These are phyloP conservation scores for Phlogophora meticulosa DNA, from an alignment of 2,888 invertebrate species.

Conservation along the genomic window DNA sequence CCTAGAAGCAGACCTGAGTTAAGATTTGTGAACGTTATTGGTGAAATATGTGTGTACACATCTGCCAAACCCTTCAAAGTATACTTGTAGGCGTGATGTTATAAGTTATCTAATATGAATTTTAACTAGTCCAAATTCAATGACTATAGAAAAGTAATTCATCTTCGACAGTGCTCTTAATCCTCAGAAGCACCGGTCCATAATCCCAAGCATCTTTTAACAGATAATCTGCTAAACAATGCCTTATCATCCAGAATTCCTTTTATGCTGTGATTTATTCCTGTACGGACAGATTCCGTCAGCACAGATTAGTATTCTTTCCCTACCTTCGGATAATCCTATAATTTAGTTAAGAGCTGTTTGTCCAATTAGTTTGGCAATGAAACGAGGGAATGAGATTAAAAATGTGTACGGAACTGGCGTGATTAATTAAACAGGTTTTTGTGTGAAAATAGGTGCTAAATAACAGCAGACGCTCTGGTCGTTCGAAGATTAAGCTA, in stretches of 20 bases:
- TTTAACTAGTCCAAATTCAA: too few species aligned
- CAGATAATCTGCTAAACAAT: conserved; percentile 28
- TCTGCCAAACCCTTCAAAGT: too few species aligned
- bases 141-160: too few species aligned
- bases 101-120: too few species aligned
- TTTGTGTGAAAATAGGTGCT: not conserved
- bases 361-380: conserved; percentile 37
- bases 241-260: conserved; percentile 35
- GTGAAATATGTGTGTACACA: too few species aligned
- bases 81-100: too few species aligned
- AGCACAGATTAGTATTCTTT: conserved; percentile 33
- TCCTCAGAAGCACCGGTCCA: not conserved
- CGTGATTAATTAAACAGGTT: not conserved
- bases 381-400: conserved; percentile 36
- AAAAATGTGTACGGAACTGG: conserved; percentile 1
- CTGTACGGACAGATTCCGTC: not conserved
- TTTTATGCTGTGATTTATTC: conserved; percentile 25
- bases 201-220: conserved; percentile 29
- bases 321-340: conserved; percentile 35
- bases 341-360: conserved; percentile 40
- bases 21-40: too few species aligned
- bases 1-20: too few species aligned
- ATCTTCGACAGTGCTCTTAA: too few species aligned
- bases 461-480: too few species aligned
- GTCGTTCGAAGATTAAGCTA: too few species aligned